Evolutionary conservation across 2,888 invertebrate genomes (phyloP), one percentile per base, ranked within the genome.

Genomic region (Heliconius aoede): DNA sequence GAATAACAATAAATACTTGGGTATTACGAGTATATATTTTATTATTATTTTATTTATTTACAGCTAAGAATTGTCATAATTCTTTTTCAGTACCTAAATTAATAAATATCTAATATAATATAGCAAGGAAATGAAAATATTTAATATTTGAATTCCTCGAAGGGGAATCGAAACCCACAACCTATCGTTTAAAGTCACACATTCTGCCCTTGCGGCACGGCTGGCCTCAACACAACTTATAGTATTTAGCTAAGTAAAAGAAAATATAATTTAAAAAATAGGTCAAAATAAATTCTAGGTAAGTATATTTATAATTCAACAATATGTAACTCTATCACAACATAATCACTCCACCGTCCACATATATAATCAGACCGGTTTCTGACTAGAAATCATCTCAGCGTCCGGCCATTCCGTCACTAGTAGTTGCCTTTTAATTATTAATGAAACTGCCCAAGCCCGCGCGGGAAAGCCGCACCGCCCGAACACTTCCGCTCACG

Each of bases 381-480:
- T 71, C 87, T 86, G 85, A 86, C 91, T 93, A 93, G 94, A 94
- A 94, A 94, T 90, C 92, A 92, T 93, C 92, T 89, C 88, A 81
- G 83, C 93, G 91, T 94, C 94, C 94, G 93, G 93, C 85, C 92
- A 92, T 92, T 93, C 92, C 89, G 89, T 88, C 87, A 89, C 89
- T 91, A 88, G 91, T 89, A 88, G 91, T 89, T 85, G 89, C 86
- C 89, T 92, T 94, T 94, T 94, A 94, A 94, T 94, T 94, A 93
- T 94, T 94, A 94, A 94, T 94, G 94, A 93, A 94, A 93, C 93
- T 90, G 89, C 86, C 72, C 61, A 36, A 61, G 72, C 60, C 89
- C 89, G 90, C 87, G 87, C 88, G 94, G 94, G 93, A 93, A 94
- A 94, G 94, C 93, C 93, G 90, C 91, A 90, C 91, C 91, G 90